phyloP scores from a whole-genome alignment of 1,140 invertebrate species.

The Aphidius ervi region DNA sequence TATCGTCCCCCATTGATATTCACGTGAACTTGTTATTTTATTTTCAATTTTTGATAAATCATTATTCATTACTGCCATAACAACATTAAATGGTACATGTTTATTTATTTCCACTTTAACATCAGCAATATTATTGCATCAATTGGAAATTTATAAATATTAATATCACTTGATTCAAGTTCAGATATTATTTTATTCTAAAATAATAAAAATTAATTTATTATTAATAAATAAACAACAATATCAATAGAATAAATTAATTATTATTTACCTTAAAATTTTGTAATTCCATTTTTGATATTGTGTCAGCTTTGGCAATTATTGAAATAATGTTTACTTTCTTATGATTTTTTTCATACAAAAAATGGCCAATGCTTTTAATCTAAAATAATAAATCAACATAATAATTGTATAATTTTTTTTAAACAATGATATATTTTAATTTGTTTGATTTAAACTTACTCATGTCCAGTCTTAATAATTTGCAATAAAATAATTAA shows the following conservation, averaged over 20 bases:
- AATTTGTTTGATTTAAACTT: background rate
- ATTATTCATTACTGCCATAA: slow-evolving; percentile 76
- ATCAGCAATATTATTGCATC: slow-evolving; percentile 93
- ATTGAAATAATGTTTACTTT: slow-evolving; percentile 99
- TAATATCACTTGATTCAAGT: slow-evolving; percentile 79
- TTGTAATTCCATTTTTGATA: slow-evolving; percentile 95
- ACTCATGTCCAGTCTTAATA: slow-evolving; percentile 76
- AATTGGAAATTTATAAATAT: slow-evolving; percentile 96
- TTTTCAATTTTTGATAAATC: slow-evolving; percentile 96
- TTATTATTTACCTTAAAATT: slow-evolving; percentile 78
- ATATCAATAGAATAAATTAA: background rate
- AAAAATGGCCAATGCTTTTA: slow-evolving; percentile 94
- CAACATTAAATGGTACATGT: slow-evolving; percentile 95
- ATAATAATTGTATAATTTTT: slow-evolving; percentile 5
- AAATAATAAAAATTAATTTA: slow-evolving; percentile 32
- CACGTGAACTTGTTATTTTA: slow-evolving; percentile 90
- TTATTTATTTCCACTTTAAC: slow-evolving; percentile 89
- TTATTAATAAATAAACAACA: background rate
- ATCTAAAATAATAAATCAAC: slow-evolving; percentile 52
- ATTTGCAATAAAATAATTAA: too few species aligned
- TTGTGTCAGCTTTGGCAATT: slow-evolving; percentile 98
- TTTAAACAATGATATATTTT: background rate
- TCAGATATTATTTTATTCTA: slow-evolving; percentile 83
- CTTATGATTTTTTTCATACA: slow-evolving; percentile 97
- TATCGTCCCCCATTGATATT: slow-evolving; percentile 99